Percentiles rank a stretch among this genome's conserved stretches.
Conservation (phyloP, 2,888 invertebrate genomes). For the Brachyptera risi region DNA sequence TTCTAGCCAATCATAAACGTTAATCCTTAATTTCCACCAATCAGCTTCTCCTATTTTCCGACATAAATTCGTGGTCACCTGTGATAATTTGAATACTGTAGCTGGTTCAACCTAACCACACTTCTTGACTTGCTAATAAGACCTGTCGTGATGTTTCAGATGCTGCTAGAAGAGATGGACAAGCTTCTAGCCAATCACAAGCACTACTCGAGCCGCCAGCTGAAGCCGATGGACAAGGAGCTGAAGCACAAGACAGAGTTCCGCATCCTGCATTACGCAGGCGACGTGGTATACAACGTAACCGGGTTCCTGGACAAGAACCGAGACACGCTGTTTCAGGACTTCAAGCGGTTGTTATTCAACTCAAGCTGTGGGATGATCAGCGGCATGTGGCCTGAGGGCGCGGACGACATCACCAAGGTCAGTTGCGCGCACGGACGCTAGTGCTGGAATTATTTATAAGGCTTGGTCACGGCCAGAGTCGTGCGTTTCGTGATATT, state of each 20-base stretch:
- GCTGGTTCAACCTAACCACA: neutral
- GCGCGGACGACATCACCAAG: conserved; percentile 81
- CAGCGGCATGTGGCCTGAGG: conserved; percentile 94
- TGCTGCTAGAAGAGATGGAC: conserved; percentile 91
- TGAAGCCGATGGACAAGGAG: conserved; percentile 76
- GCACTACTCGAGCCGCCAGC: conserved; percentile 85
- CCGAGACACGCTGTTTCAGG: conserved; percentile 93
- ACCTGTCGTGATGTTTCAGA: conserved; percentile 49
- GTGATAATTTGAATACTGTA: neutral
- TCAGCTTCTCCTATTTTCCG: no score
- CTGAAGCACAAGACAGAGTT: conserved; percentile 57
- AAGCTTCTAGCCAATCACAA: conserved; percentile 77
- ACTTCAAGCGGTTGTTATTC: conserved; percentile 89
- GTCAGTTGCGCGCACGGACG: no score
- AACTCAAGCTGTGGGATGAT: conserved; percentile 75
- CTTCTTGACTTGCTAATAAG: neutral
- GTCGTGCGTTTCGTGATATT: no score
- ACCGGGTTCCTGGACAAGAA: conserved; percentile 96
- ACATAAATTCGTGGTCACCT: no score
- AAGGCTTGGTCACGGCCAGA: no score
- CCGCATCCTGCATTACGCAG: conserved; percentile 74
- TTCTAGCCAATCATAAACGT: no score
- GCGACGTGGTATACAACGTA: conserved; percentile 89
- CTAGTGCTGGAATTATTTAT: no score
- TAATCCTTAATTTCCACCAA: no score